phyloP scores from a whole-genome alignment of 2,113 vertebrate species.

The Nicator chloris region DNA sequence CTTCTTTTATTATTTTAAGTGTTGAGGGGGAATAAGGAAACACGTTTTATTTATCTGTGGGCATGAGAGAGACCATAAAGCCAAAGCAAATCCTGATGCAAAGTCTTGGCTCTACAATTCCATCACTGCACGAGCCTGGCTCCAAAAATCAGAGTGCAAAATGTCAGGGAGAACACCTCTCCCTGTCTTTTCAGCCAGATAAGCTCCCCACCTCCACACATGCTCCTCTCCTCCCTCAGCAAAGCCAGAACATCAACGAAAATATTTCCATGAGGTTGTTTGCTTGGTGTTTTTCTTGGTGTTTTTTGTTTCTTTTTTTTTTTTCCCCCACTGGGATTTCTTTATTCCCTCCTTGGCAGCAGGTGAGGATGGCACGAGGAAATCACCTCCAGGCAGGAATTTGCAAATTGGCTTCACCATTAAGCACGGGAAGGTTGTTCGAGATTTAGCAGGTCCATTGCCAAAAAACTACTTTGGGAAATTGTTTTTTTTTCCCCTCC shows the following conservation, averaged over 20 bases:
- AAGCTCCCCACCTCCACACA: neutral
- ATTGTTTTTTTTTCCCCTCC: neutral
- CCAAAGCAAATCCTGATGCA: neutral
- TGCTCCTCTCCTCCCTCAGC: neutral
- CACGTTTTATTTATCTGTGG: neutral
- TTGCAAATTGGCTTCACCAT: neutral
- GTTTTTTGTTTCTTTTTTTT: too few relatives aligned
- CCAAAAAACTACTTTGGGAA: constrained; percentile 22
- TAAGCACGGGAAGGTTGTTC: neutral
- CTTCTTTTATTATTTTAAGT: neutral
- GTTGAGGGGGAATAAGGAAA: neutral
- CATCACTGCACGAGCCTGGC: rapidly evolving
- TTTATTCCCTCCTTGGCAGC: neutral
- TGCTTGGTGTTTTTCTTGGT: too few relatives aligned
- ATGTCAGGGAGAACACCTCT: neutral
- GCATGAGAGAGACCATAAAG: neutral
- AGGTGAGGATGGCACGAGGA: neutral
- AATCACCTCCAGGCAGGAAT: neutral
- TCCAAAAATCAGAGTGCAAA: neutral
- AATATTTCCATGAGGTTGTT: neutral
- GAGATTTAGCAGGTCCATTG: neutral
- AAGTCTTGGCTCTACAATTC: neutral
- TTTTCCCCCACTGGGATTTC: neutral
- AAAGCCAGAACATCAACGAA: neutral
- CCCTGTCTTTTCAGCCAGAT: neutral